Evolutionary conservation across 2,888 invertebrate species (phyloP).

Genomic region (Anthoptus insignis): DNA sequence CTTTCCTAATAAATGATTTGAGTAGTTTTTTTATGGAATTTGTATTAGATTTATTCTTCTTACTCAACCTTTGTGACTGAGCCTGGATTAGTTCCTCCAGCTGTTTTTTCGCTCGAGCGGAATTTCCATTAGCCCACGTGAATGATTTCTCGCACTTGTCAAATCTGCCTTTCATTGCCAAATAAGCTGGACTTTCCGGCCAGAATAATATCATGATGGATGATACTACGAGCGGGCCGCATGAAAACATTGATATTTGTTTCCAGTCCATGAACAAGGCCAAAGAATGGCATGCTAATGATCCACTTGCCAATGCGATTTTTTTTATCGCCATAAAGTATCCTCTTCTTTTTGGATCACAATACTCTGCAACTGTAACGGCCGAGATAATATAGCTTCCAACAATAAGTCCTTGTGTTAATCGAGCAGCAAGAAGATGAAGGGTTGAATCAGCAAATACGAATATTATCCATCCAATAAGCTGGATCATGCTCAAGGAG

Average conservation of each 20-base stretch:
- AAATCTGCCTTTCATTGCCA: slow-evolving; percentile 58
- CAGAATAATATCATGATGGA: slow-evolving; percentile 54
- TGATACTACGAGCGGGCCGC: slow-evolving; percentile 38
- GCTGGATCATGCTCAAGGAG: slow-evolving; percentile 34
- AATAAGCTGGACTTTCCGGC: slow-evolving; percentile 59
- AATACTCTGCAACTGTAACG: slow-evolving; percentile 56
- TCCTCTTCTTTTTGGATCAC: slow-evolving; percentile 54
- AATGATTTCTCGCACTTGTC: slow-evolving; percentile 57
- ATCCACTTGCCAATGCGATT: slow-evolving; percentile 48
- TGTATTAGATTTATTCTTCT: not conserved
- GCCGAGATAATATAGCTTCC: slow-evolving; percentile 53
- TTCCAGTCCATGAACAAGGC: slow-evolving; percentile 55
- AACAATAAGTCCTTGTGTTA: slow-evolving; percentile 54
- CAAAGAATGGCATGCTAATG: slow-evolving; percentile 54
- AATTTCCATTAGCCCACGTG: slow-evolving; percentile 55
- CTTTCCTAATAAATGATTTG: slow-evolving; percentile 21
- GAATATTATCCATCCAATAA: slow-evolving; percentile 55
- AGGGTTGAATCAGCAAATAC: slow-evolving; percentile 49
- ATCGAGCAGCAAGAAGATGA: slow-evolving; percentile 52
- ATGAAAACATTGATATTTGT: slow-evolving; percentile 52
- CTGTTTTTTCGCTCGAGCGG: slow-evolving; percentile 49
- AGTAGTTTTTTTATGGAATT: slow-evolving; percentile 6
- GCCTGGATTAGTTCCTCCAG: slow-evolving; percentile 49
- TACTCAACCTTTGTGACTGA: slow-evolving; percentile 38
- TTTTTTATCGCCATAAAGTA: slow-evolving; percentile 56